These are phyloP conservation scores for Micrasema minimum DNA, from an alignment of 1,140 invertebrate genomes.

Conservation along the genomic window DNA sequence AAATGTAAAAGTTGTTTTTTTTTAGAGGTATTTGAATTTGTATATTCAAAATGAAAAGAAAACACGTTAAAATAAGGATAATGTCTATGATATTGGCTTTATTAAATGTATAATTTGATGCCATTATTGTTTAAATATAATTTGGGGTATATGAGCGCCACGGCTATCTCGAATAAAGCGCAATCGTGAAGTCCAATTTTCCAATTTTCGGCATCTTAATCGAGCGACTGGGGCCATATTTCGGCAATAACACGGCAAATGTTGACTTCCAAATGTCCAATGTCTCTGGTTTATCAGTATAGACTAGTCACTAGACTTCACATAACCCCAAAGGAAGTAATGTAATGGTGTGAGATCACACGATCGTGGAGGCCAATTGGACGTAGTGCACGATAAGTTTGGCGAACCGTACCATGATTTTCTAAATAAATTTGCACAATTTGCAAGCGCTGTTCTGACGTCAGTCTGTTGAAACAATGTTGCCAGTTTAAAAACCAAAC, in stretches of 20 bases:
- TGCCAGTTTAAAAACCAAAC: no score
- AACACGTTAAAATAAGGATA: no score
- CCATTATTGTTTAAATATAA: no score
- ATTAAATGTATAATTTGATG: no score
- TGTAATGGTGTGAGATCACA: conserved; percentile 1
- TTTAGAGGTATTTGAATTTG: no score
- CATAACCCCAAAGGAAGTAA: neutral
- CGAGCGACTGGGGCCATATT: neutral
- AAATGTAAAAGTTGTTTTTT: no score
- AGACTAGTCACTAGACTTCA: neutral
- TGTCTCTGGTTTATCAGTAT: neutral
- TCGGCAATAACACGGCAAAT: neutral
- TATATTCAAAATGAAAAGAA: no score
- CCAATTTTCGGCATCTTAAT: no score
- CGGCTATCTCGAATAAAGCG: no score
- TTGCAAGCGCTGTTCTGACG: neutral
- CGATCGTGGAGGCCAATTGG: neutral
- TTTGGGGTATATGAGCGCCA: no score
- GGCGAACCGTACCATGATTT: neutral
- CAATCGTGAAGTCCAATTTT: no score
- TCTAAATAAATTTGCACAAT: neutral
- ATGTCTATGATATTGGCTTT: no score
- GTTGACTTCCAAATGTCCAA: neutral
- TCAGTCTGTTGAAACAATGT: neutral
- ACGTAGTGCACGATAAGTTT: neutral